Evolutionary conservation across 1,140 invertebrate species (phyloP), one percentile per base, ranked within the genome.

Genomic region (Daktulosphaira vitifoliae): DNA sequence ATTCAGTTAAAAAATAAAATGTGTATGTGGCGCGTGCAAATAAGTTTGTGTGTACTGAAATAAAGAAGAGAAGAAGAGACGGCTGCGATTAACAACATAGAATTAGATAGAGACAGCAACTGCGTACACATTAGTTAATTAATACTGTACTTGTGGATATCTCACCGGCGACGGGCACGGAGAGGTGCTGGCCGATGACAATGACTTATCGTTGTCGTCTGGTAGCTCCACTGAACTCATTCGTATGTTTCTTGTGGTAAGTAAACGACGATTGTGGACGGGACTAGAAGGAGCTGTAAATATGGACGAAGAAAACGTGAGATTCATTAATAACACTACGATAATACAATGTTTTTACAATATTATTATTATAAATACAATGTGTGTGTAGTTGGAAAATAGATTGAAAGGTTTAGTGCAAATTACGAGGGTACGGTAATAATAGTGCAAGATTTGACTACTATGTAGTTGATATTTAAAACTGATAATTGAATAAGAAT

Each of bases 161-260:
- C 76, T 79, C 68, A 84, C 82, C 65, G 90, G 92, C 66, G 90
- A 94, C 7, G 90, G 90, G 76, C 91, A 94, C 2, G 91, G 92
- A 48, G 91, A 93, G 23, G 89, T 90, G 71, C 88, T 91, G 26
- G 91, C 90, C 15, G 90, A 93, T 46, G 89, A 92, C 33, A 90
- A 82, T 15, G 89, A 92, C 72, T 93, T 90, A 69, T 93, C 90
- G 70, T 90, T 91, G 56, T 93, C 90, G 70, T 94, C 90, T 4
- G 90, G 90, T 13, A 94, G 74, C 71, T 95, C 92, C 64, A 94
- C 89, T 53, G 90, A 93, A 71, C 88, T 91, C 86, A 92, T 93
- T 52, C 90, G 78, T 69, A 92, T 88, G 66, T 86, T 85, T 18
- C 88, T 82, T 22, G 88, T 84, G 67, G 83, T 84, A n/a, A 90